Evolutionary conservation across 2,797 vertebrate genomes (phyloP), one percentile per base, ranked within the genome.

Genomic region (Morus bassanus): DNA sequence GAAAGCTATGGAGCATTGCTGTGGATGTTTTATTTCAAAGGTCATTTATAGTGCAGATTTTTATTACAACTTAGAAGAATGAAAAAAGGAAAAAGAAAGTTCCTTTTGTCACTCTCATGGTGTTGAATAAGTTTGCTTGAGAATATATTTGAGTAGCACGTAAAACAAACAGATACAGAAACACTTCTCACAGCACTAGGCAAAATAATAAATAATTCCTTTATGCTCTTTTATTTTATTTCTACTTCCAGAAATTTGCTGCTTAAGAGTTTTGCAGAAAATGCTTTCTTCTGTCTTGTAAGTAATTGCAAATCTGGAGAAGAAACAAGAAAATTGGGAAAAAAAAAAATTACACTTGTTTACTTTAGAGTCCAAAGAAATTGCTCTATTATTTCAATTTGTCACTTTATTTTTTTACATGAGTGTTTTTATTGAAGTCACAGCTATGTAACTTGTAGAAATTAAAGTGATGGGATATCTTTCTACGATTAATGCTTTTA

Each of bases 1-100:
- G 79, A 80, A 75, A 83, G 11, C 41, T 64, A 7, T 54, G 56
- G 25, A 83, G 5, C 12, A 30, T 33, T 68, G n/a, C n/a, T 80
- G 56, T 60, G 30, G 37, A 54, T 78, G 30, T 74, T 89, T 89
- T 74, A 95, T 93, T 93, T 88, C 89, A 89, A 89, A 96, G 91
- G 74, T 95, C 56, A 87, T 79, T 87, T 88, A 70, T 41, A 69
- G 60, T 46, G n/a, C 35, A 91, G 60, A 64, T 21, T 89, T 90
- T 91, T 91, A 80, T 53, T 85, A 48, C 23, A 63, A 56, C 3
- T 75, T 39, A 67, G 53, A 39, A 67, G 31, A 68, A 88, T 0
- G 7, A 87, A 80, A 85, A 77, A 93, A 35, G 23, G 41, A 53
- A 77, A 85, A 74, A 59, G 10, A 57, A 90, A 81, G 23, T 45